phyloP scores from a whole-genome alignment of 2,888 invertebrate species.

The Xestia rhomboidea region DNA sequence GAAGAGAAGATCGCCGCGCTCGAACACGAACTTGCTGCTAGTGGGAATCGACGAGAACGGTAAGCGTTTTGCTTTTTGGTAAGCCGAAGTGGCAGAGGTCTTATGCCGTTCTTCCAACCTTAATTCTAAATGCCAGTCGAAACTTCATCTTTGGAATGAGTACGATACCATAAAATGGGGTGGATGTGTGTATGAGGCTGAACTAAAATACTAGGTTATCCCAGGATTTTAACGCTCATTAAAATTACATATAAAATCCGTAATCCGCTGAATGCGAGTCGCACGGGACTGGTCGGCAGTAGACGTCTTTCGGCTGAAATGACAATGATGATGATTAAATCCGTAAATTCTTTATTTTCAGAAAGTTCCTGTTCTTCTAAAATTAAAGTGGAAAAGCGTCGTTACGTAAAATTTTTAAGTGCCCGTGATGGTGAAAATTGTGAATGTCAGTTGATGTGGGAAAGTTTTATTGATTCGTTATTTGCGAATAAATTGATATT shows the following conservation, averaged over 20 bases:
- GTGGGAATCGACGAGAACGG: conserved; percentile 83
- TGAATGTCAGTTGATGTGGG: conserved; percentile 63
- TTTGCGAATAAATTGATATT: conserved; percentile 61
- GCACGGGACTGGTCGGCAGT: no score
- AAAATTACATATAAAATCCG: no score
- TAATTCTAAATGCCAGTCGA: background rate
- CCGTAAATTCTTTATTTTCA: conserved; percentile 72
- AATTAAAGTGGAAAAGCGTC: conserved; percentile 47
- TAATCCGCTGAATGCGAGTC: no score
- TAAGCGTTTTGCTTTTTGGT: conserved; percentile 49
- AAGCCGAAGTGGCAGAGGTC: background rate
- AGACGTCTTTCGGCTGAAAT: no score
- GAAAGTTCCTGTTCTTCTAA: conserved; percentile 87
- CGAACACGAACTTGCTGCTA: conserved; percentile 88
- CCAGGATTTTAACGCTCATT: background rate
- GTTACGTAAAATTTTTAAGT: conserved; percentile 55
- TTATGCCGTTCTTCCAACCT: background rate
- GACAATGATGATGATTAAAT: no score
- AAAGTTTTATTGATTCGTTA: conserved; percentile 55
- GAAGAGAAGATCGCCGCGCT: conserved; percentile 91
- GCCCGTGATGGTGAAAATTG: conserved; percentile 57
- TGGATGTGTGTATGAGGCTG: background rate
- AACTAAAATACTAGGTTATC: background rate
- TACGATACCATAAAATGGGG: background rate
- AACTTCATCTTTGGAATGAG: background rate